Percentiles rank a stretch among this genome's conserved stretches.
Conservation (phyloP, 2,797 vertebrate genomes). For the Clarias laeviceps region DNA sequence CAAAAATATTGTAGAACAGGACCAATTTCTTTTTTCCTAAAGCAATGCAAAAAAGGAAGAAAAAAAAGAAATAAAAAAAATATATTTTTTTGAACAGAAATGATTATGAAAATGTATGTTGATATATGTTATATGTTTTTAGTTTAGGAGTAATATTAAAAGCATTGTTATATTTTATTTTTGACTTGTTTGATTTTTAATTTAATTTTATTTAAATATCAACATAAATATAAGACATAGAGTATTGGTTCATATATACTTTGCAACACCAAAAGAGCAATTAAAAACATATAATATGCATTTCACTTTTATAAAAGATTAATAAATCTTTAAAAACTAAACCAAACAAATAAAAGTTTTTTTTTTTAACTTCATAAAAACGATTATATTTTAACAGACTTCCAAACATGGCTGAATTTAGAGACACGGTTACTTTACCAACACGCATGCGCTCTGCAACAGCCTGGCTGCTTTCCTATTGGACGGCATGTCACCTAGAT, state of each 20-base stretch:
- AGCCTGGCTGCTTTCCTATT: not conserved
- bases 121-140: not conserved
- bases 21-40: conserved; percentile 62
- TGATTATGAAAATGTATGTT: not conserved
- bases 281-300: not conserved
- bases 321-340: not conserved
- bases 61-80: not conserved
- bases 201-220: not conserved
- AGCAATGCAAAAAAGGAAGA: not conserved
- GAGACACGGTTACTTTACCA: not conserved
- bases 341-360: not conserved
- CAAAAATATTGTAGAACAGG: conserved; percentile 50
- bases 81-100: conserved; percentile 3
- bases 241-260: not conserved
- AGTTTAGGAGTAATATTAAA: not conserved
- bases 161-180: not conserved
- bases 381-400: not conserved
- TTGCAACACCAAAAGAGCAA: not conserved
- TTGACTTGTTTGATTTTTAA: not conserved
- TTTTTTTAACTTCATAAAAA: not conserved
- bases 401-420: not conserved
- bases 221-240: not conserved
- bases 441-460: not conserved
- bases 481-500: not conserved
- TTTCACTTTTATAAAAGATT: not conserved